phyloP scores from a whole-genome alignment of 2,113 vertebrate genomes.

The Centropus bengalensis region DNA sequence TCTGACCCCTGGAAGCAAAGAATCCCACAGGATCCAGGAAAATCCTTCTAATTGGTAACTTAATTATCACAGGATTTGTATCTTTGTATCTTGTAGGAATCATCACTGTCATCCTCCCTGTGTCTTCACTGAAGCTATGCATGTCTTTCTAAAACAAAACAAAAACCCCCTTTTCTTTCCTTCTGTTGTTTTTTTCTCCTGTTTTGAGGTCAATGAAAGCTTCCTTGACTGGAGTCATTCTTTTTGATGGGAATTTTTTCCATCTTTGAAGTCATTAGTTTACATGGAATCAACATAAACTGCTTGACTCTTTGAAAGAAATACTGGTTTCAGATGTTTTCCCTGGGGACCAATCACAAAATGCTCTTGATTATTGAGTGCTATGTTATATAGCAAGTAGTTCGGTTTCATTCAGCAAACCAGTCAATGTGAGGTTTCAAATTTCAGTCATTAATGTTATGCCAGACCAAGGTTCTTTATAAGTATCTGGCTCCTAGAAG shows the following conservation, averaged over 20 bases:
- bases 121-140: constrained; percentile 17
- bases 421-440: constrained; percentile 47
- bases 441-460: constrained; percentile 68
- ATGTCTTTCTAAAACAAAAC: neutral
- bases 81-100: neutral
- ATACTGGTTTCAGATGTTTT: constrained; percentile 68
- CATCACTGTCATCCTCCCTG: neutral
- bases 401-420: constrained; percentile 59
- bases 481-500: constrained; percentile 61
- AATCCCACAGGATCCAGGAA: neutral
- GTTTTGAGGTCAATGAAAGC: constrained; percentile 57
- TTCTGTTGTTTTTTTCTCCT: constrained; percentile 43
- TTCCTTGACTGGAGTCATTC: constrained; percentile 46
- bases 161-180: neutral
- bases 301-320: constrained; percentile 68
- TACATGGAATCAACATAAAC: constrained; percentile 66
- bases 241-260: constrained; percentile 56
- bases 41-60: neutral
- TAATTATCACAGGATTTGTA: neutral
- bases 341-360: constrained; percentile 67
- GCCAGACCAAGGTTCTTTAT: constrained; percentile 61
- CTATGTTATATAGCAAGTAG: constrained; percentile 69
- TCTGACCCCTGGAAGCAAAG: neutral
- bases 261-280: constrained; percentile 66
- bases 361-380: constrained; percentile 72